Evolutionary conservation across 2,888 invertebrate genomes (phyloP).

Genomic region (Leucoma salicis): DNA sequence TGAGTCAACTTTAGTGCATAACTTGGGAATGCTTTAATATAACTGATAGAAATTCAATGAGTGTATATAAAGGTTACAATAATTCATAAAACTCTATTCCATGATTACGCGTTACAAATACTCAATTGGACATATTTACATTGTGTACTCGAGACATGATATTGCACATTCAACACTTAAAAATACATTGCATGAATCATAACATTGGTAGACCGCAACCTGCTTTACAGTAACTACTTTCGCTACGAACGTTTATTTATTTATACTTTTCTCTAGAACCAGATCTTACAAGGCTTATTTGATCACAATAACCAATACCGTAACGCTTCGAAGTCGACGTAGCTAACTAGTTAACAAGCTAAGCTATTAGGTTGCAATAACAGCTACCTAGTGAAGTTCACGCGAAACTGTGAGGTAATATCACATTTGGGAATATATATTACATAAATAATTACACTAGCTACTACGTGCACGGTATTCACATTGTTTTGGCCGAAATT

Average conservation of each 20-base stretch:
- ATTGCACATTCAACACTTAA: conserved; percentile 80
- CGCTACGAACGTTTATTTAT: conserved; percentile 35
- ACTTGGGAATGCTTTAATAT: conserved; percentile 74
- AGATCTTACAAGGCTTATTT: too few species aligned
- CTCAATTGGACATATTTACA: conserved; percentile 61
- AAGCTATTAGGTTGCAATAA: conserved; percentile 24
- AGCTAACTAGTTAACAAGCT: conserved; percentile 19
- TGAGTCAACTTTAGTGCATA: conserved; percentile 50
- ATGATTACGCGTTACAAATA: conserved; percentile 26
- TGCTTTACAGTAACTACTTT: conserved; percentile 46
- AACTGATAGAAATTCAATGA: conserved; percentile 59
- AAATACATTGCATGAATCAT: conserved; percentile 64
- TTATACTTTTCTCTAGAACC: conserved; percentile 29
- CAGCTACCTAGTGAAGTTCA: conserved; percentile 27
- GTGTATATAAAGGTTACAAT: conserved; percentile 42
- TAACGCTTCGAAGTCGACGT: conserved; percentile 12
- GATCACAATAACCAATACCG: too few species aligned
- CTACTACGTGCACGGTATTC: conserved; percentile 37
- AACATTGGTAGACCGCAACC: conserved; percentile 58
- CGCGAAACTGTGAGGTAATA: conserved; percentile 55
- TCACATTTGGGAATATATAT: conserved; percentile 57
- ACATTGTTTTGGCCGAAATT: conserved; percentile 33
- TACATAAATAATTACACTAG: conserved; percentile 61
- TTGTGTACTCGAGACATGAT: conserved; percentile 50
- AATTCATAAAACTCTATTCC: conserved; percentile 38